Conservation (phyloP, 2,797 vertebrate genomes). For the Coregonus sp. region DNA sequence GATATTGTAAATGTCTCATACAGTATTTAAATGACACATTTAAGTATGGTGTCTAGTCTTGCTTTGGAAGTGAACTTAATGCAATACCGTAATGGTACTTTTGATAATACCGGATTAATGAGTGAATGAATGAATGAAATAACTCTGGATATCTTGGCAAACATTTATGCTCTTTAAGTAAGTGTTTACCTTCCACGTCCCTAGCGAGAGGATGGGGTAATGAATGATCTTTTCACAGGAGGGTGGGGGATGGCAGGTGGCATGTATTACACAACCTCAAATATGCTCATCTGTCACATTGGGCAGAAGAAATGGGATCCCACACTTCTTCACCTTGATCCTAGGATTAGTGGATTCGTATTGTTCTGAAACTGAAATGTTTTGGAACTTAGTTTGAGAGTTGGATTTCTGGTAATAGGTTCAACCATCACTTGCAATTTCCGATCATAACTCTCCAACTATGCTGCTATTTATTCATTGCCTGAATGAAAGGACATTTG, state of each 20-base stretch:
- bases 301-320: conserved; percentile 23
- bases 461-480: not conserved
- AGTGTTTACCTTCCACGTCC: conserved; percentile 54
- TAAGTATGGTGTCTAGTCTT: not conserved
- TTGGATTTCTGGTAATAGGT: not conserved
- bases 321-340: conserved; percentile 22
- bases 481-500: not conserved
- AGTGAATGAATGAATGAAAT: conserved; percentile 46
- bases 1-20: not conserved
- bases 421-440: not conserved
- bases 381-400: not conserved
- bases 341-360: not conserved
- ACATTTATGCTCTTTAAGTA: conserved; percentile 53
- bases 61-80: not conserved
- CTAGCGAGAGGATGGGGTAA: conserved; percentile 55
- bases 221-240: conserved; percentile 55
- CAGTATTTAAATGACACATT: not conserved
- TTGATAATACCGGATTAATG: conserved; percentile 37
- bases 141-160: conserved; percentile 50
- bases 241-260: conserved; percentile 53
- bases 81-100: not conserved
- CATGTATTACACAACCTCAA: conserved; percentile 51
- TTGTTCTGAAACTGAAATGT: not conserved
- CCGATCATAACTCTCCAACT: not conserved
- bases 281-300: conserved; percentile 39